Percentiles rank a stretch among this genome's conserved stretches.
phyloP scores from a whole-genome alignment of 2,797 vertebrate genomes.

The Spinus pinus region DNA sequence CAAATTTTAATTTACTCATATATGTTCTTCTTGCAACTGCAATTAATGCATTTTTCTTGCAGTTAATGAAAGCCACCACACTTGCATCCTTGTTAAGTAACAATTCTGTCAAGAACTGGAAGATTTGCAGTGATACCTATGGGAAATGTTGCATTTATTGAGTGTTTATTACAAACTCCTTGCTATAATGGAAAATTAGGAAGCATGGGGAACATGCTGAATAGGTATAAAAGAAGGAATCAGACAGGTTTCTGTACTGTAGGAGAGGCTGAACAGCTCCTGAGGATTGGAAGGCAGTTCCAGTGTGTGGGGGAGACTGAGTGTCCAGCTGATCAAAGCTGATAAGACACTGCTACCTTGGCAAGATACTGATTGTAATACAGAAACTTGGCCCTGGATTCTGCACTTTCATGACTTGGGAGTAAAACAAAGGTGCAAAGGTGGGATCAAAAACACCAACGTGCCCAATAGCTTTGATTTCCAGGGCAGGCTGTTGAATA shows the following conservation, averaged over 20 bases:
- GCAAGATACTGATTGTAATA: not conserved
- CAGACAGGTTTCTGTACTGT: not conserved
- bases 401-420: not conserved
- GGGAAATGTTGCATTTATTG: not conserved
- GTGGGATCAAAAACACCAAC: not conserved
- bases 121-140: not conserved
- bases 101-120: not conserved
- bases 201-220: not conserved
- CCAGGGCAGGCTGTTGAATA: not conserved
- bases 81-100: not conserved
- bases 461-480: not conserved
- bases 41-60: not conserved
- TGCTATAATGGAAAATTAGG: conserved; percentile 1
- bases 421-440: not conserved
- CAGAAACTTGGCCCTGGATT: not conserved
- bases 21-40: not conserved
- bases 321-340: not conserved
- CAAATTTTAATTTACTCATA: not conserved
- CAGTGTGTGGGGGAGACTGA: not conserved
- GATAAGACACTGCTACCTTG: not conserved
- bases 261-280: not conserved
- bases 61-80: not conserved
- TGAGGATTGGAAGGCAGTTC: not conserved
- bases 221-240: not conserved
- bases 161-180: conserved; percentile 2